A percentile compares a stretch with the other conserved stretches of the same genome.
phyloP scores from a whole-genome alignment of 2,888 invertebrate genomes.

The Apoderus coryli region DNA sequence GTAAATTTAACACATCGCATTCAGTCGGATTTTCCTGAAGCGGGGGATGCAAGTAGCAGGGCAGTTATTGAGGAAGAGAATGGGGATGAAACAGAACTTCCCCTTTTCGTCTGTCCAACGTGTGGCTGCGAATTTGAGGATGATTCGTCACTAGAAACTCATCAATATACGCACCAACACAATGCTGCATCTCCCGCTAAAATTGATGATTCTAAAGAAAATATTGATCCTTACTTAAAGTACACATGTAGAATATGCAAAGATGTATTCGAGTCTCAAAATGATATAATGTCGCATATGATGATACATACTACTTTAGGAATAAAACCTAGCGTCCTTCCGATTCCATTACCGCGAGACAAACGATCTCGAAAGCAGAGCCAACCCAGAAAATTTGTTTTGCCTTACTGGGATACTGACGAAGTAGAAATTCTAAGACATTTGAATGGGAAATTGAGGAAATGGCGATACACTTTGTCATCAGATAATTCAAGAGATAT shows the following conservation, averaged over 20 bases:
- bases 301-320: slow-evolving; percentile 31
- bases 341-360: slow-evolving; percentile 21
- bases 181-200: slow-evolving; percentile 36
- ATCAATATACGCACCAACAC: slow-evolving; percentile 34
- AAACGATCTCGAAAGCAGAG: slow-evolving; percentile 35
- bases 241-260: slow-evolving; percentile 36
- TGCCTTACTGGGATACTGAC: slow-evolving; percentile 29
- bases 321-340: slow-evolving; percentile 20
- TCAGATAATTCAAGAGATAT: slow-evolving; percentile 19
- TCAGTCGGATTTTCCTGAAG: slow-evolving; percentile 47
- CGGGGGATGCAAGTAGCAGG: slow-evolving; percentile 39
- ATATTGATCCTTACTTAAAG: slow-evolving; percentile 30
- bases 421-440: slow-evolving; percentile 26
- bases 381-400: slow-evolving; percentile 34
- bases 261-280: slow-evolving; percentile 32
- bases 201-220: slow-evolving; percentile 31
- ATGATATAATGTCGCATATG: slow-evolving; percentile 36
- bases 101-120: slow-evolving; percentile 36
- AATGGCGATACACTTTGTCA: slow-evolving; percentile 22
- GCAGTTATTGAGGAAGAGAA: slow-evolving; percentile 27
- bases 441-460: slow-evolving; percentile 24
- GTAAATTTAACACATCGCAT: slow-evolving; percentile 28
- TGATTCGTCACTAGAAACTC: slow-evolving; percentile 35
- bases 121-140: slow-evolving; percentile 41
- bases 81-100: slow-evolving; percentile 32